Base-by-base conservation (phyloP, 2,888 invertebrate species). In the Drosophila histrio region DNA sequence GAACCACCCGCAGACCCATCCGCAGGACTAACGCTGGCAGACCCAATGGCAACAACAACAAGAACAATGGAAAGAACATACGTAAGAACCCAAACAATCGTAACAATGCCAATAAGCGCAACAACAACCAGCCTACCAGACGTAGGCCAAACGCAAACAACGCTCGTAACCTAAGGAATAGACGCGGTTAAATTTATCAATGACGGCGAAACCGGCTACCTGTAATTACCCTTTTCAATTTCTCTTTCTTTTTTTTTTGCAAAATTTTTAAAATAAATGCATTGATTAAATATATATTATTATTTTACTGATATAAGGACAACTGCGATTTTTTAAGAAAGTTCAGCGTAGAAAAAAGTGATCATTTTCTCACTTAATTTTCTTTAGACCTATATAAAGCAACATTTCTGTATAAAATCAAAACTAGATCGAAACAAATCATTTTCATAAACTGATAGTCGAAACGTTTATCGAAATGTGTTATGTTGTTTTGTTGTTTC, bases 61-160 rank as follows among this genome's bases (percentile, higher is more conserved):
- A 22, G 36, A 36, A 3, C 15, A 21, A n/a, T n/a, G n/a, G n/a
- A n/a, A n/a, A 11, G 22, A 19, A 28, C 15, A 19, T 15, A 32
- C 19, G 3, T 8, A 49, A 26, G 2, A 43, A 13, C 13, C 17
- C n/a, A 6, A 47, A 39, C 15, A 49, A 21, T 1, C 32, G 9
- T 24, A 67, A 19, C 15, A 63, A 9, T n/a, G n/a, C n/a, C 41
- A 70, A 41, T n/a, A 53, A 44, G 8, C 57, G 32, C 34, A 62
- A 43, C n/a, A 52, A 15, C 44, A 72, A 7, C 39, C n/a, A n/a
- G 54, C n/a, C 13, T 56, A 26, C 36, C 36, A 36, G 9, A 21
- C 24, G 26, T 17, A 54, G 58, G 1, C 4, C 36, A 17, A 22
- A 1, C 8, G 19, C 28, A 17, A 50, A 19, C 15, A 38, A 32